Conservation (phyloP, 1,140 invertebrate species). For the Drosophila tropicalis region DNA sequence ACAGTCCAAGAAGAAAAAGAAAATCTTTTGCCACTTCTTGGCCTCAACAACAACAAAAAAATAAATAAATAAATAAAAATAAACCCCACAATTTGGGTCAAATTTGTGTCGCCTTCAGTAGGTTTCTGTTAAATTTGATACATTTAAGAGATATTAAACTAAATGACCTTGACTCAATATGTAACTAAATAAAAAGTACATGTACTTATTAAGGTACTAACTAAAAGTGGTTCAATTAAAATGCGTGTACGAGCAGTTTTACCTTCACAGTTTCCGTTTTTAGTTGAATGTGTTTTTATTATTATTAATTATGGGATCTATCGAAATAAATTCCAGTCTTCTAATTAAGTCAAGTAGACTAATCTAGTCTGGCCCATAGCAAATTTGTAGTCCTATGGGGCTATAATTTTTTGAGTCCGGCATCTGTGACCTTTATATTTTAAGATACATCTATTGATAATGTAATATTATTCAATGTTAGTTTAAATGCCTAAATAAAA, state of each 20-base stretch:
- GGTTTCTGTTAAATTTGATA: slow-evolving; percentile 62
- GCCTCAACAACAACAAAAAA: slow-evolving; percentile 29
- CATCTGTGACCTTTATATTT: no score
- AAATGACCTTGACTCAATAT: slow-evolving; percentile 38
- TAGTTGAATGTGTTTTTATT: slow-evolving; percentile 23
- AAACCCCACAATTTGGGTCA: slow-evolving; percentile 56
- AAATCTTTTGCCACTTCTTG: slow-evolving; percentile 59
- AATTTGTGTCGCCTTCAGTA: slow-evolving; percentile 67
- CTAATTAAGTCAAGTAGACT: no score
- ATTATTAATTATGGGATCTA: slow-evolving; percentile 28
- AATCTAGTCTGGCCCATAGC: no score
- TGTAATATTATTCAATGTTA: no score
- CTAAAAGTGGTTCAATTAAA: slow-evolving; percentile 43
- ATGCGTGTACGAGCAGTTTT: slow-evolving; percentile 8
- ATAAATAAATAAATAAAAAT: no score
- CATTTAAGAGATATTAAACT: slow-evolving; percentile 48
- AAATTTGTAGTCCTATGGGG: no score
- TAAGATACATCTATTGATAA: no score
- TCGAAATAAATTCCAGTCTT: no score
- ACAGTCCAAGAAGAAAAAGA: slow-evolving; percentile 40
- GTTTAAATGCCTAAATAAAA: no score
- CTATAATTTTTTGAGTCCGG: no score
- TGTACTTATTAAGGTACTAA: slow-evolving; percentile 23
- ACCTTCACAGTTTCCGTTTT: slow-evolving; percentile 51
- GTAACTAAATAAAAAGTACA: slow-evolving; percentile 24